Percentiles rank a stretch among this genome's conserved stretches.
phyloP scores from a whole-genome alignment of 2,797 vertebrate species.

The Gymnothorax javanicus region DNA sequence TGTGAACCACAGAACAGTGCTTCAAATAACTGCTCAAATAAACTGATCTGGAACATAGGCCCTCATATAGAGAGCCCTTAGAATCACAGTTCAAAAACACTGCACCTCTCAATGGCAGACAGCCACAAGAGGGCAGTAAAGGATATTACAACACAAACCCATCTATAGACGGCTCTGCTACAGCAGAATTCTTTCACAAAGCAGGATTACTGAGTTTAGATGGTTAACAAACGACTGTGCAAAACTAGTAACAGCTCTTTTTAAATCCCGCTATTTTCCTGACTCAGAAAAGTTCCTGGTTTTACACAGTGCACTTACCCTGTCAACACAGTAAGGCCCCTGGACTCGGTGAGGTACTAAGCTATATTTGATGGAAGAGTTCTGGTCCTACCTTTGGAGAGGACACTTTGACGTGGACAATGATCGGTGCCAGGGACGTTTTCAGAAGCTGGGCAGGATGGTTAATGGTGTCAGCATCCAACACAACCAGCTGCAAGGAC shows the following conservation, averaged over 20 bases:
- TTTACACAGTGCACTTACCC: too few relatives aligned
- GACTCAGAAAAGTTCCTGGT: too few relatives aligned
- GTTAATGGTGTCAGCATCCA: conserved; percentile 97
- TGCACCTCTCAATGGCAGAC: not conserved
- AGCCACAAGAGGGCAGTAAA: conserved; percentile 36
- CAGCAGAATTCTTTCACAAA: too few relatives aligned
- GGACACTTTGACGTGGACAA: conserved; percentile 97
- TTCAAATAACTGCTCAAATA: not conserved
- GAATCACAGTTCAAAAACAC: not conserved
- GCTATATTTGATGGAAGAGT: too few relatives aligned
- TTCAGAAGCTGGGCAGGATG: conserved; percentile 96
- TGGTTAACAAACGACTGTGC: too few relatives aligned
- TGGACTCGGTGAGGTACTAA: too few relatives aligned
- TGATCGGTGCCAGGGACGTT: conserved; percentile 96
- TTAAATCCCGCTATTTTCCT: too few relatives aligned
- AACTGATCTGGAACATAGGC: not conserved
- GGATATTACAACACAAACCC: not conserved
- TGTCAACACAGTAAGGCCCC: too few relatives aligned
- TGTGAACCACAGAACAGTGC: not conserved
- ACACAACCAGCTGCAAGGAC: conserved; percentile 93
- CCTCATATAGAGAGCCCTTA: not conserved
- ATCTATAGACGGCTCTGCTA: too few relatives aligned
- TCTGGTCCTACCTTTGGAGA: conserved; percentile 86
- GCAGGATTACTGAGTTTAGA: too few relatives aligned
- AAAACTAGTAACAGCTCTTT: too few relatives aligned